Conservation (phyloP, 2,888 invertebrate species). For the Emmelina monodactyla region DNA sequence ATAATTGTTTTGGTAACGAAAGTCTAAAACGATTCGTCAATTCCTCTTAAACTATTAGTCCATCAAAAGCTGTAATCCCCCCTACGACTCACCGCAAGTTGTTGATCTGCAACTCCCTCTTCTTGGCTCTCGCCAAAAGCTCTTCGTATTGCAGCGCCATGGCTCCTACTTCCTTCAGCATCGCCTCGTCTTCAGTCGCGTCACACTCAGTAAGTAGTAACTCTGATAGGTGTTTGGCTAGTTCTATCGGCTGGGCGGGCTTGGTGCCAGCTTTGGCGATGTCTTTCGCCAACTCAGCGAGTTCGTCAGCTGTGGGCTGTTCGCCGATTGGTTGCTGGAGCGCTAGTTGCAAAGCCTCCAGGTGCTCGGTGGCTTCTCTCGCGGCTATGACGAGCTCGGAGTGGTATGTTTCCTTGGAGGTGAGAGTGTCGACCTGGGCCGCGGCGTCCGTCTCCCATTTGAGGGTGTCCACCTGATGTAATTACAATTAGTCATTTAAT, state of each 20-base stretch:
- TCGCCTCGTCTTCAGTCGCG: slow-evolving; percentile 71
- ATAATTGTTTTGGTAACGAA: no score
- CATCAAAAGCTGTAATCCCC: slow-evolving; percentile 4
- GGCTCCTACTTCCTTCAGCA: slow-evolving; percentile 69
- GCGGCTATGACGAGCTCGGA: slow-evolving; percentile 79
- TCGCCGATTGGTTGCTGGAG: slow-evolving; percentile 39
- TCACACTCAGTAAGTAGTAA: slow-evolving; percentile 78
- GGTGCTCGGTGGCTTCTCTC: slow-evolving; percentile 71
- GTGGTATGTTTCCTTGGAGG: slow-evolving; percentile 83
- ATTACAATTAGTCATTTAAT: slow-evolving; percentile 1
- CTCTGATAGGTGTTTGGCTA: slow-evolving; percentile 81
- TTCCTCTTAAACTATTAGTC: no score
- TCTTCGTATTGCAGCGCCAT: slow-evolving; percentile 73
- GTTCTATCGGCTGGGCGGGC: slow-evolving; percentile 81
- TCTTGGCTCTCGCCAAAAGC: slow-evolving; percentile 74
- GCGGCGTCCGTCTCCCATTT: slow-evolving; percentile 79
- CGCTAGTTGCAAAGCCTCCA: slow-evolving; percentile 72
- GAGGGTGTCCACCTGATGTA: slow-evolving; percentile 74
- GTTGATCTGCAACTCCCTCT: slow-evolving; percentile 77
- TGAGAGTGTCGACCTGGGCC: slow-evolving; percentile 85
- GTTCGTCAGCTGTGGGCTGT: slow-evolving; percentile 64
- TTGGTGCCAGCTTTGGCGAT: slow-evolving; percentile 79
- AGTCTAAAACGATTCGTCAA: no score
- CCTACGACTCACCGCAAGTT: slow-evolving; percentile 72
- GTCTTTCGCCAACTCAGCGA: slow-evolving; percentile 71